Conservation (phyloP, 2,888 invertebrate genomes). For the Drosophila setosimentum region DNA sequence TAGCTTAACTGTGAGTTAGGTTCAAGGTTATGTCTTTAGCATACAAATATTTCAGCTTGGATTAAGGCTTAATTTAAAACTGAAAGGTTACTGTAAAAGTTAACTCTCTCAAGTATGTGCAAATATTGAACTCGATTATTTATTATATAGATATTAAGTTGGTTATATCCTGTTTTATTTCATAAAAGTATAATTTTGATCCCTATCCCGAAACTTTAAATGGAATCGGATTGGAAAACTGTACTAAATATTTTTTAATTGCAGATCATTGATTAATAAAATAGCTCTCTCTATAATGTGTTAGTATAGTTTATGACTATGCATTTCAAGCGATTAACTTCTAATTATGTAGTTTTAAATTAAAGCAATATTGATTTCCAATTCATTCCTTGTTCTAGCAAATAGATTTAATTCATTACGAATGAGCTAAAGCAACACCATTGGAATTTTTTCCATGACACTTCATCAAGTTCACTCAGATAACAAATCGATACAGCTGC, state of each 20-base stretch:
- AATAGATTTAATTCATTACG: not conserved
- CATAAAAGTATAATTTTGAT: not conserved
- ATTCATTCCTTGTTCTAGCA: not conserved
- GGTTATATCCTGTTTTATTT: no score
- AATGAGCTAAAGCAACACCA: constrained; percentile 3
- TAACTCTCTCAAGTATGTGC: not conserved
- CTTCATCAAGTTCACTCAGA: constrained; percentile 50
- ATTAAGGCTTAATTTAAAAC: not conserved
- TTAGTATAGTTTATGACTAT: not conserved
- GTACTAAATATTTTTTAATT: not conserved
- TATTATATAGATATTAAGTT: not conserved
- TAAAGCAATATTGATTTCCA: not conserved
- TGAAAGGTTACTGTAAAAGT: no score
- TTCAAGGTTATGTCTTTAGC: not conserved
- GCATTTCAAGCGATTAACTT: not conserved
- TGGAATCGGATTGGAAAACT: not conserved
- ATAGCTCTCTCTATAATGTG: not conserved
- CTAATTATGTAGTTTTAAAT: not conserved
- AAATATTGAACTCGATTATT: not conserved
- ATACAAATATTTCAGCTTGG: not conserved
- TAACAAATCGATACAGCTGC: constrained; percentile 54
- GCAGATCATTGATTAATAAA: not conserved
- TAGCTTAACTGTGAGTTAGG: not conserved
- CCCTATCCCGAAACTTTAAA: not conserved
- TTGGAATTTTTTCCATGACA: constrained; percentile 26